Evolutionary conservation across 2,113 vertebrate species (phyloP), one percentile per base, ranked within the genome.

Genomic region (Eretmodus cyanostictus): DNA sequence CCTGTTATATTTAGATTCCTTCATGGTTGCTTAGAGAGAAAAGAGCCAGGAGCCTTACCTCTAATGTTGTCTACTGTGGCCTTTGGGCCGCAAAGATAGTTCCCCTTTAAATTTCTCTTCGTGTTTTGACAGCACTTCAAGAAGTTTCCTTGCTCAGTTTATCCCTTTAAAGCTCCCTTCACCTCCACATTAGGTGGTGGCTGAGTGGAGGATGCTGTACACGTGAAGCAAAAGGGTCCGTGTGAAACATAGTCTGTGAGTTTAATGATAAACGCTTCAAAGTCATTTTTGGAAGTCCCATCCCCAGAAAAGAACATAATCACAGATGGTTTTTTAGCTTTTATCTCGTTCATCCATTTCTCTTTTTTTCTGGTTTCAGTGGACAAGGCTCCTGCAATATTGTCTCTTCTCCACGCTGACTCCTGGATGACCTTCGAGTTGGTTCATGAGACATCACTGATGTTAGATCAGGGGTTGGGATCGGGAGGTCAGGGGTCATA

Each of bases 21-120:
- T 95, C 94, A 94, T 93, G 84, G 91, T 86, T 63, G 86, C 82
- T 86, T 45, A 51, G 47, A 90, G 85, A 90, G 63, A 91, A 90
- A 91, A 92, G 79, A 84, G 85, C 83, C 83, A 85, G 87, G 89
- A 47, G 87, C 91, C 94, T 93, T 94, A 95, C 95, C 95, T 96
- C 93, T 59, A 47, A 61, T 29, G 86, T 87, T 71, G 81, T 87
- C 53, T 86, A 89, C 36, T 83, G 85, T 63, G 78, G 76, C 84
- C 53, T 16, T 55, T 22, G 40, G 83, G 82, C 79, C 90, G 78
- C 81, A 84, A 78, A 81, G 80, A 87, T 49, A 87, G 31, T 63
- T 42, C 47, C 85, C 68, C 81, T 51, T 85, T 85, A 88, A 85
- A 42, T 81, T 63, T 85, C 87, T 92, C 92, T 91, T 91, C 84